Evolutionary conservation across 2,113 vertebrate species (phyloP).

Genomic region (Triplophysa siluroides): DNA sequence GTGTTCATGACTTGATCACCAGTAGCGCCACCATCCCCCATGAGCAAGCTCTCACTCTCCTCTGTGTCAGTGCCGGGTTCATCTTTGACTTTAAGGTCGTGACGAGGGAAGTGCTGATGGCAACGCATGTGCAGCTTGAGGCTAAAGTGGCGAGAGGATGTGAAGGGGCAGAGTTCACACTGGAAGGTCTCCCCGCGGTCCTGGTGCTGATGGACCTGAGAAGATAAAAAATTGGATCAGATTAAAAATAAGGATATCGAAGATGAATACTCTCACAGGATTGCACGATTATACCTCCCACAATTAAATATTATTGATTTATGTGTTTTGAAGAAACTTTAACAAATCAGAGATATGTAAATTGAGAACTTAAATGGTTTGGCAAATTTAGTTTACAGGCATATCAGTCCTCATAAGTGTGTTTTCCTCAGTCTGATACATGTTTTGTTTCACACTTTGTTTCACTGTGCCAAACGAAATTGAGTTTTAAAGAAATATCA

Average conservation of each 20-base stretch:
- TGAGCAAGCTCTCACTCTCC: constrained; percentile 84
- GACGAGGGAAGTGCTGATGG: constrained; percentile 97
- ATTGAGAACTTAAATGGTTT: no score
- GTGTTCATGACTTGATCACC: constrained; percentile 66
- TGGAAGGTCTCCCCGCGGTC: constrained; percentile 98
- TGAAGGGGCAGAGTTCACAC: constrained; percentile 98
- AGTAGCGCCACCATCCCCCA: constrained; percentile 75
- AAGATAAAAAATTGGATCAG: constrained; percentile 30
- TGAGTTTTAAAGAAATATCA: no score
- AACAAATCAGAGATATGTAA: no score
- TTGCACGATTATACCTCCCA: no score
- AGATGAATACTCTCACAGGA: background rate
- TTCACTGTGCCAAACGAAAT: no score
- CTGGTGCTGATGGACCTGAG: constrained; percentile 98
- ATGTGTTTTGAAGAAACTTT: background rate
- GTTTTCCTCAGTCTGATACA: no score
- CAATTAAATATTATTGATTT: no score
- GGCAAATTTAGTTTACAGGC: no score
- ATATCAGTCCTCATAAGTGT: no score
- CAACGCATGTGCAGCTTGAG: constrained; percentile 99
- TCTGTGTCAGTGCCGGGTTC: constrained; percentile 92
- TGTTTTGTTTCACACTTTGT: no score
- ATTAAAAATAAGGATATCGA: background rate
- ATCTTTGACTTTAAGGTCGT: constrained; percentile 96
- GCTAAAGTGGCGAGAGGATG: constrained; percentile 99